A percentile compares a stretch with the other conserved stretches of the same genome.
Conservation (phyloP, 2,113 vertebrate species). For the Callocephalon fimbriatum region DNA sequence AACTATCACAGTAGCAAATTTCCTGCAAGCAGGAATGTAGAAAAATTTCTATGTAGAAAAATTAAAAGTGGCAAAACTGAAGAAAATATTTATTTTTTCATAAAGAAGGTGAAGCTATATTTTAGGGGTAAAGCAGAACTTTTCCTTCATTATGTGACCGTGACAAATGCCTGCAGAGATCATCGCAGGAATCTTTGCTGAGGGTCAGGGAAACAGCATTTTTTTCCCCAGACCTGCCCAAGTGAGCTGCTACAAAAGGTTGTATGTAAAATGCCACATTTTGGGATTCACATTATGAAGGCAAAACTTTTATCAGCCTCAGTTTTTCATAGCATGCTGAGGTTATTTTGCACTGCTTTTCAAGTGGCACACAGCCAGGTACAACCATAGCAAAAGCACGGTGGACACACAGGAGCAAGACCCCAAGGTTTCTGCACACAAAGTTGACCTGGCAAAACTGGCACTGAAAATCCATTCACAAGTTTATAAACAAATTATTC, state of each 20-base stretch:
- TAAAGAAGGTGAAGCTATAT: not conserved
- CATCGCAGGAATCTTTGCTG: not conserved
- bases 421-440: not conserved
- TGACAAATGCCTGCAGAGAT: not conserved
- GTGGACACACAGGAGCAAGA: not conserved
- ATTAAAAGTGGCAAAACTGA: not conserved
- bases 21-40: not conserved
- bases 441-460: not conserved
- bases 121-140: not conserved
- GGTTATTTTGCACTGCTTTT: not conserved
- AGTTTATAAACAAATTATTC: not conserved
- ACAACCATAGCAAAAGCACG: not conserved
- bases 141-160: not conserved
- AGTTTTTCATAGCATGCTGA: accelerated
- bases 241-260: not conserved
- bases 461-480: not conserved
- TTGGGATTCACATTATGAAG: not conserved
- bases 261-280: accelerated
- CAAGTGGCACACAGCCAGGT: not conserved
- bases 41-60: not conserved
- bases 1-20: not conserved
- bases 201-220: not conserved
- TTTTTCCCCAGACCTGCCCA: not conserved
- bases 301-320: accelerated
- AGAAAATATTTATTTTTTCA: not conserved